Conservation (phyloP, 2,888 invertebrate species). For the Mystacides longicornis region DNA sequence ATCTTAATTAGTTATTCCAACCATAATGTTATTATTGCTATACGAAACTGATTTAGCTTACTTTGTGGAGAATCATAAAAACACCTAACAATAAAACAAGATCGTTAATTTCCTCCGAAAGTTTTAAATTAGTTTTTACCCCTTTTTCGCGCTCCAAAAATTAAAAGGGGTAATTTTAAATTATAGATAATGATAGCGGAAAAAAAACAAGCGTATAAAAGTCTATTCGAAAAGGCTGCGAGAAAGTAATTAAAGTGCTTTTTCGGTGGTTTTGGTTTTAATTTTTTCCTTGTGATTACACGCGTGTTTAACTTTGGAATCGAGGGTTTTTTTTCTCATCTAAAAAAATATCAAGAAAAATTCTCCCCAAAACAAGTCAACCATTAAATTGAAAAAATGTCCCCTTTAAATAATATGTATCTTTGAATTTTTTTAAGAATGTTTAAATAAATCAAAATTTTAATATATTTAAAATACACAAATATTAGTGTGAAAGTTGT, state of each 20-base stretch:
- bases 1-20: no score
- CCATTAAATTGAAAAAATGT: no score
- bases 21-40: no score
- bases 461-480: no score
- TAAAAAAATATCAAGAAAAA: background rate
- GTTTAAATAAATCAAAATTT: no score
- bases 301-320: slow-evolving; percentile 17
- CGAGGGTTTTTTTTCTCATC: background rate
- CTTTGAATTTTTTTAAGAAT: no score
- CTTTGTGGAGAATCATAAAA: slow-evolving; percentile 25
- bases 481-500: no score
- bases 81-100: slow-evolving; percentile 27
- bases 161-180: slow-evolving; percentile 26
- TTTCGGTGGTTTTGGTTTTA: slow-evolving; percentile 9
- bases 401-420: no score
- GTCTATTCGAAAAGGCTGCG: slow-evolving; percentile 4
- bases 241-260: slow-evolving; percentile 21
- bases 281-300: slow-evolving; percentile 16
- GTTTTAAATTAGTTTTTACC: slow-evolving; percentile 27
- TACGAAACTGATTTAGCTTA: slow-evolving; percentile 21
- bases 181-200: slow-evolving; percentile 26
- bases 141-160: slow-evolving; percentile 26
- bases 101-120: slow-evolving; percentile 26
- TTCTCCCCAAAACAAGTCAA: background rate
- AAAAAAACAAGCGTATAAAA: slow-evolving; percentile 20